Conservation (phyloP, 2,888 invertebrate genomes). For the Notodromas monacha region DNA sequence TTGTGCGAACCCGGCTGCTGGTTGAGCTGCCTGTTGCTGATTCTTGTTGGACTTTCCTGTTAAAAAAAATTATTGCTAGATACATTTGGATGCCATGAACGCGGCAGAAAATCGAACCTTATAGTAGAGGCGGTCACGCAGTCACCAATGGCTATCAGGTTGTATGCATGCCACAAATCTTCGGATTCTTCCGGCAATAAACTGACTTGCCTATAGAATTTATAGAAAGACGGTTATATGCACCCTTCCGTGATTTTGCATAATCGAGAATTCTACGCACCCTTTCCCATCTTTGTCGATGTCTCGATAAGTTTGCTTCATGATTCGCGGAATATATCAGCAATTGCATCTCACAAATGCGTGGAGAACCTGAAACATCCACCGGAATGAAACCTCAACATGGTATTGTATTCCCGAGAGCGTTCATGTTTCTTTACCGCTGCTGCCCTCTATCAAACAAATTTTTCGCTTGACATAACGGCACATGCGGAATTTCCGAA, state of each 20-base stretch:
- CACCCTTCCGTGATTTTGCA: too few relatives aligned
- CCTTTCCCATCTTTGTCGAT: conserved; percentile 62
- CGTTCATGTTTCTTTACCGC: too few relatives aligned
- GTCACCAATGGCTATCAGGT: conserved; percentile 66
- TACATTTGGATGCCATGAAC: too few relatives aligned
- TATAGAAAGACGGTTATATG: conserved; percentile 7
- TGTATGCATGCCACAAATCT: conserved; percentile 99
- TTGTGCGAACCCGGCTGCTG: conserved; percentile 61
- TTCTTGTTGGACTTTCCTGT: conserved; percentile 52
- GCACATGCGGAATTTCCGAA: too few relatives aligned
- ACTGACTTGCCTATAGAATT: conserved; percentile 28
- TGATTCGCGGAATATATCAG: too few relatives aligned
- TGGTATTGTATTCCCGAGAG: too few relatives aligned
- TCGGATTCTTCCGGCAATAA: conserved; percentile 82
- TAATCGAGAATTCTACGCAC: conserved; percentile 25
- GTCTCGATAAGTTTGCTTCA: conserved; percentile 46
- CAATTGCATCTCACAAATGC: too few relatives aligned
- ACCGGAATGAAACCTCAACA: too few relatives aligned
- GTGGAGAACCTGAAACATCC: too few relatives aligned
- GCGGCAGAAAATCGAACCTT: conserved; percentile 25
- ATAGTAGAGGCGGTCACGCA: conserved; percentile 60
- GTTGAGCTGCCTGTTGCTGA: conserved; percentile 68
- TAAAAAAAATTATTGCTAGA: too few relatives aligned
- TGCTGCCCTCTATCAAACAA: too few relatives aligned
- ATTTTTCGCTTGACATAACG: too few relatives aligned